Conservation (phyloP, 2,797 vertebrate species). For the Coccyzus lansbergi region DNA sequence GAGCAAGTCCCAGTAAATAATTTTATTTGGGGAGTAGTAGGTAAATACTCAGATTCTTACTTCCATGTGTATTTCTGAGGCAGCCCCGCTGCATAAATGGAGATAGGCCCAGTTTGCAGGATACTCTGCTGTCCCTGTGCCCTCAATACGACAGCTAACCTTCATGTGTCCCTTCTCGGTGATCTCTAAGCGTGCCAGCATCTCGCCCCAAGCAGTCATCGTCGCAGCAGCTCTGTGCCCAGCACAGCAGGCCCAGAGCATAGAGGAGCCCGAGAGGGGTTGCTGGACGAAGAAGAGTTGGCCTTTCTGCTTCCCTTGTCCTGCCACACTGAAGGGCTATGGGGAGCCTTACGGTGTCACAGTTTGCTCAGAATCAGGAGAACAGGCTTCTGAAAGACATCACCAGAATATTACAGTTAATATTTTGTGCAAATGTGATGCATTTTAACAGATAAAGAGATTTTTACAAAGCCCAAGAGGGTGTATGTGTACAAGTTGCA, state of each 20-base stretch:
- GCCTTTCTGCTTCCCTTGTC: background rate
- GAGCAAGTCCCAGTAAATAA: background rate
- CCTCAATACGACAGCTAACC: background rate
- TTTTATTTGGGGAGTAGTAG: background rate
- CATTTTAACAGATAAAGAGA: background rate
- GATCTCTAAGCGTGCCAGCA: background rate
- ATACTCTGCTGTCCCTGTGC: background rate
- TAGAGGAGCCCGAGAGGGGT: fast-evolving
- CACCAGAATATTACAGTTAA: background rate
- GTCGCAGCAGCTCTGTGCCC: fast-evolving
- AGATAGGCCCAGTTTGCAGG: background rate
- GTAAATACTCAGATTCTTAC: background rate
- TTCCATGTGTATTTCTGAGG: background rate
- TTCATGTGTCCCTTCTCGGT: background rate
- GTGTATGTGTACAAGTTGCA: constrained; percentile 30
- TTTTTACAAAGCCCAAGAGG: background rate
- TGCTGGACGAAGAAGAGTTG: background rate
- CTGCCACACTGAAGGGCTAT: background rate
- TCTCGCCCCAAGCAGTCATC: background rate
- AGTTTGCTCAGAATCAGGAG: background rate
- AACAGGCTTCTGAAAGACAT: background rate
- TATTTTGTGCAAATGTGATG: constrained; percentile 15
- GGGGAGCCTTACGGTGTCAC: background rate
- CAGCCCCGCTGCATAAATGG: background rate
- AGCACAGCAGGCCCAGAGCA: background rate